Evolutionary conservation across 2,113 vertebrate species (phyloP), one percentile per base, ranked within the genome.

Genomic region (Scatophagus argus): DNA sequence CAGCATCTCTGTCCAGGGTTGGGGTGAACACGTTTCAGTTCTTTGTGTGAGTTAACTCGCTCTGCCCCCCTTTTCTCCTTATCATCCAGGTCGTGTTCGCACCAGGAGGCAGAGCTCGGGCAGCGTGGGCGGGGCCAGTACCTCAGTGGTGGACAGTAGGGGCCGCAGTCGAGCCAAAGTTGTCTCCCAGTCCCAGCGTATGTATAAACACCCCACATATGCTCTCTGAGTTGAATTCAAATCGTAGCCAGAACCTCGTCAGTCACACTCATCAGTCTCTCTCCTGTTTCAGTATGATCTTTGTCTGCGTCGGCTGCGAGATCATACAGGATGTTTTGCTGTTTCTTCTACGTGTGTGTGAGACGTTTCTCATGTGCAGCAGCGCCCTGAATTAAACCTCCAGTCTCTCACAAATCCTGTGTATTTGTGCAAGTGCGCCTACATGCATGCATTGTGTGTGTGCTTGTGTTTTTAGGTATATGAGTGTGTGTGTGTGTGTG

Each of bases 121-220:
- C 87, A 98, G 95, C n/a, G 81, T 94, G 77, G 95, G 94, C 7
- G 96, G 95, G 0, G 89, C 95, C 56, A 95, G 93, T 79, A 86
- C 95, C 0, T 93, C 95, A 0, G 94, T 96, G 71, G 94, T 96
- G 5, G 98, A 99, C 66, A 98, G 91, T 54, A 96, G 98, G 66
- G 98, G 98, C 66, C 96, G 98, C 41, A 99, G 96, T 86, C 94
- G 98, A n/a, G 97, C 98, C 78, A 99, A 99, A 96, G 96, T 97
- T 4, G 97, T 98, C 38, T 99, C 98, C 12, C 98, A 99, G 89
- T 99, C 98, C 43, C 98, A 99, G 93, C 98, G 98, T 99, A 97
- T 94, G 98, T 93, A 74, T 16, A 54, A 23, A 43, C 52, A 56
- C 13, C 21, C 5, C 19, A 47, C 58, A 69, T 73, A 38, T 12